phyloP scores from a whole-genome alignment of 92 coral and sea anemone genomes.

The Zoanthus gigantus region DNA sequence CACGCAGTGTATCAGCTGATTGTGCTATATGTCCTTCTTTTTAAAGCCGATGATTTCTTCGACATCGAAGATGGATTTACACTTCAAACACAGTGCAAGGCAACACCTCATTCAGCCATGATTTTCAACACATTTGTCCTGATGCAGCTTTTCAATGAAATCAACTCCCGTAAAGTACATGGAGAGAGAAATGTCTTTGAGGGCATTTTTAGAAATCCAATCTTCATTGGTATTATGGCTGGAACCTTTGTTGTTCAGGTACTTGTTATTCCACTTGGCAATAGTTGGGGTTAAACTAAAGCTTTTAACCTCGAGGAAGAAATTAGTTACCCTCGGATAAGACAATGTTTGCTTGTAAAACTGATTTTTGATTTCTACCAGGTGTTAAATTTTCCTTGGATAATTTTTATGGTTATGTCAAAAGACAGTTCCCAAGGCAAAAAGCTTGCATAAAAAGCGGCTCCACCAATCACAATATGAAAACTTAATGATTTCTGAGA shows the following conservation, averaged over 20 bases:
- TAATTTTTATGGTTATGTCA: too few relatives aligned
- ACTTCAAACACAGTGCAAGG: slow-evolving; percentile 65
- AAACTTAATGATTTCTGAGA: too few relatives aligned
- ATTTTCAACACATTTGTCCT: slow-evolving; percentile 88
- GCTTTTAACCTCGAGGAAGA: too few relatives aligned
- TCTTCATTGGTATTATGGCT: slow-evolving; percentile 75
- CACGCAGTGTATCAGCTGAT: slow-evolving; percentile 78
- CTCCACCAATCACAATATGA: too few relatives aligned
- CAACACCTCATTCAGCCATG: slow-evolving; percentile 80
- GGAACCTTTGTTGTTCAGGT: slow-evolving; percentile 81
- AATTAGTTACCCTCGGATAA: too few relatives aligned
- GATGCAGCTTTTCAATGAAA: slow-evolving; percentile 91
- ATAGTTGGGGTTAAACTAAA: too few relatives aligned
- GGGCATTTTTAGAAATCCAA: slow-evolving; percentile 73
- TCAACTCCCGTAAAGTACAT: slow-evolving; percentile 81
- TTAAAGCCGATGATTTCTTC: slow-evolving; percentile 76
- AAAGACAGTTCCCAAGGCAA: too few relatives aligned
- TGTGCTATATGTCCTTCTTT: slow-evolving; percentile 77
- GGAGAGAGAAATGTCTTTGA: slow-evolving; percentile 83
- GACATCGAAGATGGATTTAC: slow-evolving; percentile 80
- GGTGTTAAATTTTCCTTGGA: too few relatives aligned
- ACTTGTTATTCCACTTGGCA: neutral
- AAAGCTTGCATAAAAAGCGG: too few relatives aligned
- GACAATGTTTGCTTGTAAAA: too few relatives aligned
- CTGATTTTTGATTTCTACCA: too few relatives aligned